Percentiles rank a stretch among this genome's conserved stretches.
phyloP scores from a whole-genome alignment of 2,888 invertebrate genomes.

The Achlya flavicornis region DNA sequence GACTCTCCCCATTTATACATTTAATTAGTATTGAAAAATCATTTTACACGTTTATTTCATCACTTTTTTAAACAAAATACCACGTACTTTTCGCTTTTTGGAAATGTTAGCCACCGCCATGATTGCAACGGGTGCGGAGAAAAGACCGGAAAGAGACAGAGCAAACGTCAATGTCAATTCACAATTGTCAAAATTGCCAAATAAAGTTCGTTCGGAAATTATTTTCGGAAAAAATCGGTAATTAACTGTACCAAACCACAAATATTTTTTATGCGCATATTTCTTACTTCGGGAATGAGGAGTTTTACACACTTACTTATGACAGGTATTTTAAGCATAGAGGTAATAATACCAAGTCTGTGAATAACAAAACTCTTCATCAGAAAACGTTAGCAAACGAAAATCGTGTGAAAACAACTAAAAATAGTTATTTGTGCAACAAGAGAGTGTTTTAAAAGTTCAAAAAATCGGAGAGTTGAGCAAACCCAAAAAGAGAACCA shows the following conservation, averaged over 20 bases:
- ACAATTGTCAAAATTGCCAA: conserved; percentile 23
- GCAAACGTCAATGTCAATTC: conserved; percentile 59
- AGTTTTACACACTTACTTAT: too few species aligned
- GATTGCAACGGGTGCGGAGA: conserved; percentile 73
- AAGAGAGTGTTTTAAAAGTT: too few species aligned
- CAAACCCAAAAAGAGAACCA: too few species aligned
- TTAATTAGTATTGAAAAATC: conserved; percentile 24
- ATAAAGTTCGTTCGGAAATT: conserved; percentile 17
- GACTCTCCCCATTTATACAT: conserved; percentile 30
- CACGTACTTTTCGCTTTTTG: conserved; percentile 82
- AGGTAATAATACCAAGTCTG: too few species aligned
- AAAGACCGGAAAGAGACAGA: conserved; percentile 60
- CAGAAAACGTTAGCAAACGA: too few species aligned
- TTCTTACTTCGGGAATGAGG: too few species aligned
- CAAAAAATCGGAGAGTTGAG: too few species aligned
- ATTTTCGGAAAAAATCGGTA: neutral
- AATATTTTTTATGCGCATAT: too few species aligned
- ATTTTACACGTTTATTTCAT: conserved; percentile 49
- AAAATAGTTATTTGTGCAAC: too few species aligned
- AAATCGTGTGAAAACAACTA: too few species aligned
- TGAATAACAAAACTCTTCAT: too few species aligned
- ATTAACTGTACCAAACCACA: neutral
- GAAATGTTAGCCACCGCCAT: conserved; percentile 82
- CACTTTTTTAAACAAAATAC: conserved; percentile 38
- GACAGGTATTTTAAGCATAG: too few species aligned